These are phyloP conservation scores for Hypothenemus hampei DNA, from an alignment of 1,140 invertebrate genomes.

Conservation along the genomic window DNA sequence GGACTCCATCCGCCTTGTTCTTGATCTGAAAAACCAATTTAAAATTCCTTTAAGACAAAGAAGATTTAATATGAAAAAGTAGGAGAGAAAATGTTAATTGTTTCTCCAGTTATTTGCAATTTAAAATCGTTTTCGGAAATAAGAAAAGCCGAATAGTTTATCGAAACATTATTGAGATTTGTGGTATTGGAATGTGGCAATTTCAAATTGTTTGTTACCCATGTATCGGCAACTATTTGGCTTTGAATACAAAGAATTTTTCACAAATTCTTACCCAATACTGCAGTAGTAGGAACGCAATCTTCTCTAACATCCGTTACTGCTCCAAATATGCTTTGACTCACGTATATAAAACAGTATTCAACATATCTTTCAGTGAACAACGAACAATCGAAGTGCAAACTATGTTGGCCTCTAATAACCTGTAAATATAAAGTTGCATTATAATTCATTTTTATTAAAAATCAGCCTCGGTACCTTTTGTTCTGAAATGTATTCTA, in stretches of 20 bases:
- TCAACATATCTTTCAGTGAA: slow-evolving; percentile 76
- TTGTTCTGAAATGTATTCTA: slow-evolving; percentile 63
- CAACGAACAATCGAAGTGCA: slow-evolving; percentile 74
- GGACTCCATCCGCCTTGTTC: slow-evolving; percentile 74
- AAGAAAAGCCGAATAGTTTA: no score
- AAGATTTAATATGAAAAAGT: no score
- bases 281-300: slow-evolving; percentile 72
- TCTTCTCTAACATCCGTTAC: slow-evolving; percentile 75
- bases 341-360: slow-evolving; percentile 83
- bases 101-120: background rate
- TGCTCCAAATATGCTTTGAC: slow-evolving; percentile 71
- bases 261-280: slow-evolving; percentile 62
- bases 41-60: no score
- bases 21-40: slow-evolving; percentile 51
- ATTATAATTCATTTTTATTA: background rate
- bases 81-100: background rate
- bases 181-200: no score
- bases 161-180: no score
- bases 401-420: slow-evolving; percentile 60
- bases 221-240: no score
- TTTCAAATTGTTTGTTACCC: no score
- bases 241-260: no score
- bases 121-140: no score
- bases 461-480: slow-evolving; percentile 30
- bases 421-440: slow-evolving; percentile 37